Base-by-base conservation (phyloP, 1,140 invertebrate species). In the Oedothorax gibbosus region DNA sequence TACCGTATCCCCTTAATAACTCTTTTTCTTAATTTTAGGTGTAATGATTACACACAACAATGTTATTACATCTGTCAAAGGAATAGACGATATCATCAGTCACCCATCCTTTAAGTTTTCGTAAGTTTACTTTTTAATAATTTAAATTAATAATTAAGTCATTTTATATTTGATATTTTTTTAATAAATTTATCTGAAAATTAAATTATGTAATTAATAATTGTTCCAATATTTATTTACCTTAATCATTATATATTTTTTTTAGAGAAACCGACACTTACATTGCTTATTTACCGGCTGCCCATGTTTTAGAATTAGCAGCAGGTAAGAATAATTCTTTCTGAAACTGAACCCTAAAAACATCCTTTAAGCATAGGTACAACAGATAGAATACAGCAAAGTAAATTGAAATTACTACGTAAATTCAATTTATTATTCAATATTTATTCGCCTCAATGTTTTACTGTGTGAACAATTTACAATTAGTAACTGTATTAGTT, bases 251-350 rank as follows among this genome's bases (percentile, higher is more conserved):
- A 15, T 57, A 21, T 79, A 79, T 53, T 77, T 83, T 77, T 85
- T 86, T 69, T n/a, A 80, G 86, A 8, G 92, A 89, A 5, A 88
- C 93, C 84, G 98, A 99, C 89, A 91, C 95, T 15, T 96, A 98
- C 87, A 94, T 99, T 89, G 98, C 96, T 60, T 99, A 98, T 90
- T 92, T 99, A 78, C 98, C 98, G 12, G 91, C 99, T 68, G 98
- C 98, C 65, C 98, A 99, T 91, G 97, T 99, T 4, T 95, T 99
- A 87, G 98, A 99, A 91, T 91, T 99, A 62, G 92, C 97, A 69
- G 91, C 90, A 85, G 93, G 93, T 92, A 88, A 35, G 5, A 1
- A 35, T 35, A 35, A 88, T 87, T 85, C 51, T 81, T 86, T 49
- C 0, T 6, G 6, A 10, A 3, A 62, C 6, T 62, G 6, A 12